Percentiles rank a stretch among this genome's conserved stretches.
Evolutionary conservation across 2,888 invertebrate species (phyloP).

Genomic region (Lepidocyrtoides sp.): DNA sequence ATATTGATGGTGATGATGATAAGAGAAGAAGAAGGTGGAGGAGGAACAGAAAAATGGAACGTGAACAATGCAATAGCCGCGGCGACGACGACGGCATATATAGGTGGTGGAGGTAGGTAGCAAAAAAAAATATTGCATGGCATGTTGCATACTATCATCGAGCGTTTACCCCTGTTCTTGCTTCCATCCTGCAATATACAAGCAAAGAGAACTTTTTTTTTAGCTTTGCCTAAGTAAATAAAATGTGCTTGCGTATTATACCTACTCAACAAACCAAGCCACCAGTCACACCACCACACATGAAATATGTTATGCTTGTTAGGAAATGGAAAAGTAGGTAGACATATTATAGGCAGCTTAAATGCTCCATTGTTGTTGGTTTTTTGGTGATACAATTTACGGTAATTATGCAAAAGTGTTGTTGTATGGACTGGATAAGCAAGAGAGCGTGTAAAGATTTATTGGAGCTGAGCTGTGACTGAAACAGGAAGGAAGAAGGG

Average conservation of each 20-base stretch:
- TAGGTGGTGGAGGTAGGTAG: too few relatives aligned
- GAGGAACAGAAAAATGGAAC: slow-evolving; percentile 57
- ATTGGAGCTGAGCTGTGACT: slow-evolving; percentile 36
- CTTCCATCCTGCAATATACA: too few relatives aligned
- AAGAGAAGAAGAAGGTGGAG: not conserved
- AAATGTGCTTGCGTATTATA: too few relatives aligned
- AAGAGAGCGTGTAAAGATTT: slow-evolving; percentile 52
- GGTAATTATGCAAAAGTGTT: slow-evolving; percentile 22
- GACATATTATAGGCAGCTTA: too few relatives aligned
- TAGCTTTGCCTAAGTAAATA: too few relatives aligned
- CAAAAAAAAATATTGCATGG: too few relatives aligned
- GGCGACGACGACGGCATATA: not conserved
- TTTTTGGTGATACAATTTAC: slow-evolving; percentile 52
- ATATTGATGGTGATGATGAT: slow-evolving; percentile 11
- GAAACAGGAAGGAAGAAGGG: slow-evolving; percentile 36
- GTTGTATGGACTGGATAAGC: slow-evolving; percentile 45
- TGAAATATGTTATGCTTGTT: too few relatives aligned
- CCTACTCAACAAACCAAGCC: too few relatives aligned
- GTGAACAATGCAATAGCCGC: slow-evolving; percentile 29
- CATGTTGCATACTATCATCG: not conserved
- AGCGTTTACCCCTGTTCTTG: slow-evolving; percentile 48
- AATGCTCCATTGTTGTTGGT: slow-evolving; percentile 26
- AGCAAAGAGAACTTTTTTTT: too few relatives aligned
- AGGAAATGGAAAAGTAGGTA: too few relatives aligned
- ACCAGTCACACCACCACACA: too few relatives aligned